Evolutionary conservation across 2,888 invertebrate genomes (phyloP), one percentile per base, ranked within the genome.

Genomic region (Aquatica leii): DNA sequence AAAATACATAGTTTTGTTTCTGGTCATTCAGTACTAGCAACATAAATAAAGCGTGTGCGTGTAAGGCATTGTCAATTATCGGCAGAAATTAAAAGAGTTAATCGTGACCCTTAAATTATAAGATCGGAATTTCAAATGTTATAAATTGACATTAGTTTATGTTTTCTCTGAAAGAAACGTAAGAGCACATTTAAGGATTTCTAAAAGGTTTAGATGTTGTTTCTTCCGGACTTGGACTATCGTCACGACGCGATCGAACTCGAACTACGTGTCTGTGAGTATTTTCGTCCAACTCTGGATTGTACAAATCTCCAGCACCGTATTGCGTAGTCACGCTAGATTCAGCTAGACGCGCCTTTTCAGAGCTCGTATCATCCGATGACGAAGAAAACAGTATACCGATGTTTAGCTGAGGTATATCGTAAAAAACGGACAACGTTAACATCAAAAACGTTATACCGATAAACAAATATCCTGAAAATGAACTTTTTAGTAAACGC

Each of bases 401-500:
- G 62, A 95, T 82, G 81, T 95, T 94, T 72, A 95, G 84, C 82
- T 95, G 93, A 2, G 95, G 95, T 71, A 95, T 93, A 80, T 94
- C 94, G 82, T 94, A 94, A 83, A 94, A 91, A 20, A 94, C 90
- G 1, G 93, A 91, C 76, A 95, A 82, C 11, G 91, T 87, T 72
- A 94, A 84, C 92, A 95, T 93, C 85, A 94, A 88, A 82, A 91
- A 90, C 14, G 92, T 90, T 66, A 95, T 86, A 31, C 95, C 95
- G 76, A 89, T 75, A 74, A 93, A 83, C n/a, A 94, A 84, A 80
- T 93, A 94, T 67, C 86, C 93, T 93, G 84, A n/a, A 78, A 77
- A 60, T 78, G 57, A 73, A 80, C 63, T 65, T 48, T 54, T 40
- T 54, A 41, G 21, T 57, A n/a, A 41, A 61, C 14, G 12, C 57